Evolutionary conservation across 2,113 vertebrate genomes (phyloP).

Genomic region (Stomatorhinus ivindoensis): DNA sequence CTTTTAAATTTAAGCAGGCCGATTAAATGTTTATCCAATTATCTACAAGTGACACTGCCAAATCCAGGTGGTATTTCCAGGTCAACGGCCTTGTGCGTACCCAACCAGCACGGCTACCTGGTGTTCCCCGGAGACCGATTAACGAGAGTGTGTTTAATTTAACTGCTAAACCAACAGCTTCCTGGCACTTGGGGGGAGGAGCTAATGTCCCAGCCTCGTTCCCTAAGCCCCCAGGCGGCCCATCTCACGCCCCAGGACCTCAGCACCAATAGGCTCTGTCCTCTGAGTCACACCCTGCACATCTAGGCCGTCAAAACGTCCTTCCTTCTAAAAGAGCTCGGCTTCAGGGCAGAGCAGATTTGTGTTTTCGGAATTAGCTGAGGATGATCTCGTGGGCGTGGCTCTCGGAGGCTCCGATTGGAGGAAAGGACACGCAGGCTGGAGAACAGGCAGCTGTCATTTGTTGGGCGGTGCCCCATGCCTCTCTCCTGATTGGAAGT

Average conservation of each 20-base stretch:
- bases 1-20: neutral
- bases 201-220: neutral
- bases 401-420: neutral
- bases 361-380: neutral
- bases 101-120: neutral
- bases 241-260: neutral
- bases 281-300: neutral
- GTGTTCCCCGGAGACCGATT: neutral
- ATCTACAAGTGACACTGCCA: neutral
- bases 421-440: neutral
- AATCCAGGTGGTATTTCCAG: neutral
- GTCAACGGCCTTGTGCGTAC: neutral
- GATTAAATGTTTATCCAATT: neutral
- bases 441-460: slow-evolving; percentile 2
- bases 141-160: neutral
- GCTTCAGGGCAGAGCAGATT: neutral
- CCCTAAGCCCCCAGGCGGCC: neutral
- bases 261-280: neutral
- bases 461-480: neutral
- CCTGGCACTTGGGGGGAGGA: neutral
- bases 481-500: slow-evolving; percentile 7
- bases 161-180: neutral
- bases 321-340: neutral
- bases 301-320: neutral
- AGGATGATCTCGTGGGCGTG: neutral